Evolutionary conservation across 1,140 invertebrate genomes (phyloP).

Genomic region (Anagrus nilaparvatae): DNA sequence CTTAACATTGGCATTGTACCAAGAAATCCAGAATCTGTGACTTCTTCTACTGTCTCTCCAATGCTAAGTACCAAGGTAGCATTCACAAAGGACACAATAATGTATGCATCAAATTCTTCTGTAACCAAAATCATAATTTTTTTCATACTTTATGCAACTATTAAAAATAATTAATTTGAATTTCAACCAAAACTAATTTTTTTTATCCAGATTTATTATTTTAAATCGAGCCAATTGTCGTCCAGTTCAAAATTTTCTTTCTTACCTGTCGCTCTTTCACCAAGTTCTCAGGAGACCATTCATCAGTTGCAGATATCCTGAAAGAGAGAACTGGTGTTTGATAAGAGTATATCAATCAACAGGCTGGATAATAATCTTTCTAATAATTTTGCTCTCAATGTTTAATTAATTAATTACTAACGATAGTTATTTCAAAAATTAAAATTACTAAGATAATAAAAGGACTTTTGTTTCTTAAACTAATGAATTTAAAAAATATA

Average conservation of each 20-base stretch:
- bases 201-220: neutral
- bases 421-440: neutral
- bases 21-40: conserved; percentile 97
- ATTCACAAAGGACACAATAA: conserved; percentile 99
- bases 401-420: neutral
- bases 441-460: neutral
- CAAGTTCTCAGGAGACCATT: conserved; percentile 35
- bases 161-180: neutral
- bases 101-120: conserved; percentile 99
- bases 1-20: conserved; percentile 96
- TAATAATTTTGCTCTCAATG: neutral
- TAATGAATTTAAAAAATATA: conserved; percentile 5
- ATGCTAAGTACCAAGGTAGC: conserved; percentile 98
- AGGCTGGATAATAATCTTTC: conserved; percentile 38
- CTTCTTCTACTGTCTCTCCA: conserved; percentile 99
- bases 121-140: conserved; percentile 50
- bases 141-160: too few relatives aligned
- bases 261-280: conserved; percentile 37
- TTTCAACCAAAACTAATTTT: neutral
- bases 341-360: conserved; percentile 47
- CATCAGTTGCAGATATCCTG: conserved; percentile 39
- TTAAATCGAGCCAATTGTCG: neutral
- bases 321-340: conserved; percentile 61
- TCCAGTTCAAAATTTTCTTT: conserved; percentile 9
- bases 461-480: neutral